Evolutionary conservation across 2,113 vertebrate species (phyloP).

Genomic region (Butastur rufipennis): DNA sequence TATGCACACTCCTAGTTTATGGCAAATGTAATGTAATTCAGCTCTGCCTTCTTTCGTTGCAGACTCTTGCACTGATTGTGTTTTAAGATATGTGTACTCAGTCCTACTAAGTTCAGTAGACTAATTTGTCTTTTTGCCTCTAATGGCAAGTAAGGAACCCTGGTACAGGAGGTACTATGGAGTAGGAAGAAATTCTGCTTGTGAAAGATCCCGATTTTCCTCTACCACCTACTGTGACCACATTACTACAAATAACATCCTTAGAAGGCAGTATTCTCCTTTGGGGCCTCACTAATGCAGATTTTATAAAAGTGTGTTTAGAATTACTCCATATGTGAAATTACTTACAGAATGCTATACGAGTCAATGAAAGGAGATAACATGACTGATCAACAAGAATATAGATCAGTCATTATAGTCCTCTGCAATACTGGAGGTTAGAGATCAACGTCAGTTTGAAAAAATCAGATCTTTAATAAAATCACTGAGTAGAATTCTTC

Average conservation of each 20-base stretch:
- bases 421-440: background rate
- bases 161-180: background rate
- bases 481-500: background rate
- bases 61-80: background rate
- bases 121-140: background rate
- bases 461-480: background rate
- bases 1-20: background rate
- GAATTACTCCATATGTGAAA: background rate
- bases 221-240: background rate
- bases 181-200: background rate
- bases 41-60: background rate
- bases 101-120: background rate
- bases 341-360: background rate
- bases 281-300: background rate
- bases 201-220: background rate
- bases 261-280: background rate
- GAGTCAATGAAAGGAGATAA: background rate
- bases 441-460: conserved; percentile 1
- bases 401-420: background rate
- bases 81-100: background rate
- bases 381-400: background rate
- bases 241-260: background rate
- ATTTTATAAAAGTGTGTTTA: background rate
- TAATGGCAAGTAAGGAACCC: background rate
- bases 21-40: background rate